Conservation (phyloP, 2,113 vertebrate genomes). For the Malaclemys terrapin region DNA sequence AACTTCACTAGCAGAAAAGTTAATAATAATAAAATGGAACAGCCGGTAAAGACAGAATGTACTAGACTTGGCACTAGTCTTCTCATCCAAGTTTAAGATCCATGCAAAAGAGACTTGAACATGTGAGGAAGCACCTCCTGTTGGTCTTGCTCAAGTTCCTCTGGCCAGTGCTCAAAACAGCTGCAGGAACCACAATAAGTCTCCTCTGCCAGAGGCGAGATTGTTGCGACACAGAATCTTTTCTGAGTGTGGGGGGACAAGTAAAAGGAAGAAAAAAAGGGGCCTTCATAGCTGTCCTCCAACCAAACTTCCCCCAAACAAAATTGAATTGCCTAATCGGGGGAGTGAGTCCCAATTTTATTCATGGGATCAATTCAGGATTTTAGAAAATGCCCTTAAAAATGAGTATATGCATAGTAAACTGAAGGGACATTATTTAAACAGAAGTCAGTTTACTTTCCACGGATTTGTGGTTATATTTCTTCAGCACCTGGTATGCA, state of each 20-base stretch:
- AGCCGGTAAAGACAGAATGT: constrained; percentile 35
- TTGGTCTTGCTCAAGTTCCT: background rate
- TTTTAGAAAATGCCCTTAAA: background rate
- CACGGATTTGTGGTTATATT: background rate
- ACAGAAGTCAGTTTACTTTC: background rate
- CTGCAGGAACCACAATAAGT: background rate
- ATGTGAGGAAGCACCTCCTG: background rate
- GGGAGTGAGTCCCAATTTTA: background rate
- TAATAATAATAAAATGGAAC: background rate
- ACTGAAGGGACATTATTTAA: background rate
- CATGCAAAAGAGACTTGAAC: constrained; percentile 42
- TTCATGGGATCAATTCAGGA: background rate
- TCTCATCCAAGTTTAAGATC: constrained; percentile 13
- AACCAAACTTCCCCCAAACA: background rate
- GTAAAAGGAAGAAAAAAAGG: background rate
- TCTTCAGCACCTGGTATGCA: background rate
- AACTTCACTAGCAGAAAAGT: background rate
- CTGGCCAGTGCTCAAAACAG: constrained; percentile 40
- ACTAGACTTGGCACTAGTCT: constrained; percentile 1
- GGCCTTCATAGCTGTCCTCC: background rate
- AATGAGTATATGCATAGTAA: background rate
- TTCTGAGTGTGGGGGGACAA: background rate
- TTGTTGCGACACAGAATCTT: background rate
- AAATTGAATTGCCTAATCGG: accelerated
- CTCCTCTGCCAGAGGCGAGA: background rate